Base-by-base conservation (phyloP, 2,888 invertebrate species). In the Acanthosoma haemorrhoidale region DNA sequence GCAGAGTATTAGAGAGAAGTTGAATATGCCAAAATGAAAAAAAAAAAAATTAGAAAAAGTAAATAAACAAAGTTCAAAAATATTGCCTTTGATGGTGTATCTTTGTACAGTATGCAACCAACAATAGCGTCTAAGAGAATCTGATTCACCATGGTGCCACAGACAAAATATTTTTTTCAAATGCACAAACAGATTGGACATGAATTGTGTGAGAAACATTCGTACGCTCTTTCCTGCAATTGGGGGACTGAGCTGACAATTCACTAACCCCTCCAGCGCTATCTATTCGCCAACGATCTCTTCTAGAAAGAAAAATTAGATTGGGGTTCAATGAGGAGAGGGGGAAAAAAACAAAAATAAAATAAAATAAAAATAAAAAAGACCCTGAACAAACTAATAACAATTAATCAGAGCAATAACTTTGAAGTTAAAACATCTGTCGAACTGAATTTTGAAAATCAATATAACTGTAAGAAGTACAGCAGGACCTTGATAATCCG, bases 41-140 rank as follows among this genome's bases (percentile, higher is more conserved):
- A 36, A n/a, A n/a, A n/a, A n/a, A n/a, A n/a, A n/a, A n/a, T n/a
- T 13, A 58, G 29, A 64, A 70, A 61, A 64, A 58, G 68, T 64
- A 70, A 61, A 72, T 68, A 58, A 70, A 71, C 58, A 66, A 58
- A 71, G 32, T 66, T n/a, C 58, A 70, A 70, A 72, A 73, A 73
- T 73, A 73, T 73, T 73, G 72, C 72, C 72, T 73, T 73, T 73
- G 73, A 70, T 73, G 73, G 71, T 73, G 71, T 73, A 73, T 73
- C 71, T 73, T 73, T 73, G 71, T 71, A 70, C 72, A 72, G 71
- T 63, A 72, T 73, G 70, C 73, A 73, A 73, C 71, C 71, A 73
- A 71, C 71, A 70, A 73, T 73, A 73, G 73, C 73, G 70, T 58
- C 73, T 73, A 73, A 73, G 68, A 70, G 61, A 68, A 34, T 63